Evolutionary conservation across 2,113 vertebrate species (phyloP).

Genomic region (Columbina picui): DNA sequence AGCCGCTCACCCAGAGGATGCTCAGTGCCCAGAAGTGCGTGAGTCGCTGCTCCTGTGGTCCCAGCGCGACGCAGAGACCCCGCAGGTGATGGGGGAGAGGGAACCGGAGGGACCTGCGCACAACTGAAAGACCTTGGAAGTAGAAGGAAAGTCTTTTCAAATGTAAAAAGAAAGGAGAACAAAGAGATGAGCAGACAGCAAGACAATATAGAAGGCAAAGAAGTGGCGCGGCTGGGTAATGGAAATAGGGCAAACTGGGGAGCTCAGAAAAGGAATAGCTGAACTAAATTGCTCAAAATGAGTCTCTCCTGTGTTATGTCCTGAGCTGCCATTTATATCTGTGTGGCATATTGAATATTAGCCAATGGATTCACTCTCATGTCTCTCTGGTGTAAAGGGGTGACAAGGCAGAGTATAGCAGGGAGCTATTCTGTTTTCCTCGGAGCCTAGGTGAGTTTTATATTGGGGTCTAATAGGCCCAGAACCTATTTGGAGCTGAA

Average conservation of each 20-base stretch:
- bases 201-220: neutral
- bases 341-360: neutral
- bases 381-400: neutral
- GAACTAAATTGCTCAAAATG: slow-evolving; percentile 50
- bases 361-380: neutral
- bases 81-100: neutral
- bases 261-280: neutral
- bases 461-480: slow-evolving; percentile 44
- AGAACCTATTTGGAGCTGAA: slow-evolving; percentile 34
- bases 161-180: neutral
- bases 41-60: neutral
- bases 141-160: neutral
- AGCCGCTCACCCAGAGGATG: neutral
- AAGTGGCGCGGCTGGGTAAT: neutral
- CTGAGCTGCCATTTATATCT: slow-evolving; percentile 29
- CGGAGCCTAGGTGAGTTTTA: slow-evolving; percentile 31
- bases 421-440: neutral
- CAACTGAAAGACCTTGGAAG: neutral
- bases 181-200: neutral
- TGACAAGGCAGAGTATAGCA: neutral
- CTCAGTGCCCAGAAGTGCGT: neutral
- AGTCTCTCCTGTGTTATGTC: neutral
- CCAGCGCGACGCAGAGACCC: neutral
- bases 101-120: neutral
- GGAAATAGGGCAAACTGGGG: slow-evolving; percentile 4